These are phyloP conservation scores for Chrysocyon brachyurus DNA, from an alignment of 2,797 vertebrate species.

Conservation along the genomic window DNA sequence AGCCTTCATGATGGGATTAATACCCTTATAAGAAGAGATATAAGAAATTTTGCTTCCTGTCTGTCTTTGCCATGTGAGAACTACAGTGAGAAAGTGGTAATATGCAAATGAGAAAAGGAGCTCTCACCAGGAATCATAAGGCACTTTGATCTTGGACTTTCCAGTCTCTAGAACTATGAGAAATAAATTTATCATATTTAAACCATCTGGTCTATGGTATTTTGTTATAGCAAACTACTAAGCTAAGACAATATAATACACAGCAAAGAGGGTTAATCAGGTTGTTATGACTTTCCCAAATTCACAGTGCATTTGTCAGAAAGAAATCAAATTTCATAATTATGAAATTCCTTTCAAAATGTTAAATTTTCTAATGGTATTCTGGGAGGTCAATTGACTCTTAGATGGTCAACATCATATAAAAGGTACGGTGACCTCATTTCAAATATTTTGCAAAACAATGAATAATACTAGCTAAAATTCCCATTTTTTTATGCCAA, in stretches of 20 bases:
- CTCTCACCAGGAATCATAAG: background rate
- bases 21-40: background rate
- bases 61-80: background rate
- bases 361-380: conserved; percentile 86
- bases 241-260: background rate
- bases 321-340: conserved; percentile 86
- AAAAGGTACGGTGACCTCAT: conserved; percentile 81
- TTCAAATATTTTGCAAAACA: conserved; percentile 75
- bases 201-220: background rate
- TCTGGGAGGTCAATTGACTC: conserved; percentile 81
- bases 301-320: conserved; percentile 83
- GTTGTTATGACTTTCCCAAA: conserved; percentile 71
- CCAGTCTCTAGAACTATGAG: background rate
- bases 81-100: background rate
- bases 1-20: background rate
- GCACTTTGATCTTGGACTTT: background rate
- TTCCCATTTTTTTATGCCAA: background rate
- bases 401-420: conserved; percentile 85
- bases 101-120: background rate
- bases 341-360: conserved; percentile 87
- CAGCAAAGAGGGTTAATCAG: conserved; percentile 71
- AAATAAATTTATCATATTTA: background rate
- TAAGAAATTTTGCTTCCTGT: background rate
- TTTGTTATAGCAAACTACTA: background rate
- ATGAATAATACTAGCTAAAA: conserved; percentile 62